These are phyloP conservation scores for Tetranychus cinnabarinus DNA, from an alignment of 1,140 invertebrate genomes.

Conservation along the genomic window DNA sequence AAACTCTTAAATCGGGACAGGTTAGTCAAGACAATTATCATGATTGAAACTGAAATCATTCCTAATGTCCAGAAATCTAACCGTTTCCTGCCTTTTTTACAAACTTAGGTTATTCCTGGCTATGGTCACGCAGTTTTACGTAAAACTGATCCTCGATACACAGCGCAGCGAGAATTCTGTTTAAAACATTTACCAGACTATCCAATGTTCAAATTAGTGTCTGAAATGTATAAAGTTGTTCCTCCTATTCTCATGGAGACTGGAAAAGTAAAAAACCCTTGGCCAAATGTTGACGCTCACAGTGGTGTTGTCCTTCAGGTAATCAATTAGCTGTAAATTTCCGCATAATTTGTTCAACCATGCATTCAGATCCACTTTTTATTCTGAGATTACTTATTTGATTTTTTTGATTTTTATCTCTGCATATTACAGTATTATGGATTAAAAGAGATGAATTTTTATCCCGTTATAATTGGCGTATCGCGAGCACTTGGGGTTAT, in stretches of 20 bases:
- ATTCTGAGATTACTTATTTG: background rate
- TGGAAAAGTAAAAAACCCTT: constrained; percentile 36
- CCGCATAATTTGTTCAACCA: too few relatives aligned
- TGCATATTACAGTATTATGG: constrained; percentile 55
- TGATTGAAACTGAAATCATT: background rate
- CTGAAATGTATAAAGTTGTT: constrained; percentile 29
- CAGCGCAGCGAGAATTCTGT: constrained; percentile 32
- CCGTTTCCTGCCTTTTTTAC: background rate
- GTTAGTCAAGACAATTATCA: constrained; percentile 13
- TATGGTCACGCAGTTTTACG: constrained; percentile 36
- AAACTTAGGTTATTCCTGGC: constrained; percentile 30
- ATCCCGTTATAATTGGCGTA: constrained; percentile 90
- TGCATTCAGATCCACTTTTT: background rate
- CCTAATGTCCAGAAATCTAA: background rate
- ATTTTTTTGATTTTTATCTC: constrained; percentile 14
- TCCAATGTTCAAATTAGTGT: constrained; percentile 27
- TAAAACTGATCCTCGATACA: constrained; percentile 34
- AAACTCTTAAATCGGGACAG: constrained; percentile 32
- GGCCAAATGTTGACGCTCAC: constrained; percentile 37
- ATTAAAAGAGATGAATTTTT: constrained; percentile 94
- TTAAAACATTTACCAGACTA: constrained; percentile 32
- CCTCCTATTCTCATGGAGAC: constrained; percentile 31
- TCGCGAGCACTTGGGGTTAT: constrained; percentile 76
- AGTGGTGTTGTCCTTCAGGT: constrained; percentile 32
- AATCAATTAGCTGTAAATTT: background rate